A percentile compares a stretch with the other conserved stretches of the same genome.
Evolutionary conservation across 2,797 vertebrate species (phyloP).

Genomic region (Manis javanica): DNA sequence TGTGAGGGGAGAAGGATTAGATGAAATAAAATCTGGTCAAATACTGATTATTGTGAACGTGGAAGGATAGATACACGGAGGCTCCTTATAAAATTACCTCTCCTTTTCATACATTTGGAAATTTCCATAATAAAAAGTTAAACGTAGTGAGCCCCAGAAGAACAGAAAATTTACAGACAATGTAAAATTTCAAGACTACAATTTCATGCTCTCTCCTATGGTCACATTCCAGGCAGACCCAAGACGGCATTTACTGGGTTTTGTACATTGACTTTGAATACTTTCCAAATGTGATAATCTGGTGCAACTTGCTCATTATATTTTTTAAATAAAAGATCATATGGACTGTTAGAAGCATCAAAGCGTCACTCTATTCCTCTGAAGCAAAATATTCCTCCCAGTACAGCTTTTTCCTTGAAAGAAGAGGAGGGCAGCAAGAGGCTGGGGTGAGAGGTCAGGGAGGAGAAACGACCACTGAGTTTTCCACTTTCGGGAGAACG

Average conservation of each 20-base stretch:
- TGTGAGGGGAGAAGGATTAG: neutral
- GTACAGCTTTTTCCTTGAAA: slow-evolving; percentile 88
- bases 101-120: neutral
- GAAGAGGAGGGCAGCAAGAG: slow-evolving; percentile 17
- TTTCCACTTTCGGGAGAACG: slow-evolving; percentile 96
- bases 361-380: slow-evolving; percentile 91
- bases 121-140: neutral
- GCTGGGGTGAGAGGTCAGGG: slow-evolving; percentile 57
- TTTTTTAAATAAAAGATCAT: slow-evolving; percentile 85
- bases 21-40: neutral
- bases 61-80: neutral
- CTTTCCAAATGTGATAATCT: slow-evolving; percentile 80
- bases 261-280: slow-evolving; percentile 71
- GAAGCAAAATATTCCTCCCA: slow-evolving; percentile 87
- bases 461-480: slow-evolving; percentile 80
- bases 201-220: slow-evolving; percentile 58
- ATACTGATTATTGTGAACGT: neutral
- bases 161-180: slow-evolving; percentile 48
- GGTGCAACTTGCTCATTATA: slow-evolving; percentile 83
- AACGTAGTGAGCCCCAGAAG: neutral
- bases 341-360: slow-evolving; percentile 90
- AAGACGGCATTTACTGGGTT: slow-evolving; percentile 63
- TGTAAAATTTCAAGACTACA: slow-evolving; percentile 39
- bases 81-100: neutral
- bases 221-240: slow-evolving; percentile 37